Percentiles rank a stretch among this genome's conserved stretches.
phyloP scores from a whole-genome alignment of 1,140 invertebrate genomes.

The Ceratosolen solmsi region DNA sequence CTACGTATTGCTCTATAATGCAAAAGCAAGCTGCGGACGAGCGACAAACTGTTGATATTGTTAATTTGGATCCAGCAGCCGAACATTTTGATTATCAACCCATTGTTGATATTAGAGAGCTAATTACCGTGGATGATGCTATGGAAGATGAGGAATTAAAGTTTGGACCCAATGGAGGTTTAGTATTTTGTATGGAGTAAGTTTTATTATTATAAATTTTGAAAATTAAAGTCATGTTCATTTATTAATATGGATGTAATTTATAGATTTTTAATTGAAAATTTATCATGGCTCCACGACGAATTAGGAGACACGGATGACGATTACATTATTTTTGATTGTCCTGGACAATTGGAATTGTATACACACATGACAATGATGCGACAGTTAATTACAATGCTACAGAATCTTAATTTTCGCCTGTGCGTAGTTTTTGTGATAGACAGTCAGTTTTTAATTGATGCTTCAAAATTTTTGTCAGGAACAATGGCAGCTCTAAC shows the following conservation, averaged over 20 bases:
- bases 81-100: constrained; percentile 96
- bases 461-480: constrained; percentile 95
- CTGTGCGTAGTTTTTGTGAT: constrained; percentile 94
- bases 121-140: constrained; percentile 95
- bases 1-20: constrained; percentile 95
- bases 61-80: constrained; percentile 98
- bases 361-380: constrained; percentile 97
- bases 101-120: constrained; percentile 90
- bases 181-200: constrained; percentile 97
- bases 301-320: constrained; percentile 86
- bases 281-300: constrained; percentile 92
- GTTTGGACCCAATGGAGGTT: constrained; percentile 97
- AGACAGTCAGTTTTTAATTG: constrained; percentile 98
- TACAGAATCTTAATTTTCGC: constrained; percentile 92
- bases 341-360: constrained; percentile 98
- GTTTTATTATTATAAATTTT: constrained; percentile 60
- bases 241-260: constrained; percentile 26
- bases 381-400: constrained; percentile 83
- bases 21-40: constrained; percentile 86
- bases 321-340: constrained; percentile 99
- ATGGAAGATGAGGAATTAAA: constrained; percentile 97
- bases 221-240: not conserved
- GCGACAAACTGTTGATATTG: constrained; percentile 85
- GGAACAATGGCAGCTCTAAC: constrained; percentile 95
- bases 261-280: constrained; percentile 88